Conservation (phyloP, 1,140 invertebrate genomes). For the Bicyclus anynana region DNA sequence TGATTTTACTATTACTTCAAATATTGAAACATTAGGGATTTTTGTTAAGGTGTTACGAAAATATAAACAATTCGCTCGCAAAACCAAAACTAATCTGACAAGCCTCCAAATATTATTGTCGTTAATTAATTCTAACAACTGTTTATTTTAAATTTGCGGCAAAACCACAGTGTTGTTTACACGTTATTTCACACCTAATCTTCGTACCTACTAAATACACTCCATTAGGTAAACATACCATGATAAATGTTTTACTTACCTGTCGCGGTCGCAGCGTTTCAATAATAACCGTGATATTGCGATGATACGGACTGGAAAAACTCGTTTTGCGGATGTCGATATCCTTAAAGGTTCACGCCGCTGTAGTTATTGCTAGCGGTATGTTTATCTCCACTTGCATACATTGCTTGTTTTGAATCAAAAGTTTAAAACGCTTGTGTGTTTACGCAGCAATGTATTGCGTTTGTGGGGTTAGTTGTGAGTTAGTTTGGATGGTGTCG, state of each 20-base stretch:
- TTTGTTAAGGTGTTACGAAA: too few species aligned
- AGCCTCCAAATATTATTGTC: not conserved
- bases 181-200: slow-evolving; percentile 21
- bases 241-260: slow-evolving; percentile 73
- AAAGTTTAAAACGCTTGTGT: not conserved
- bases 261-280: slow-evolving; percentile 68
- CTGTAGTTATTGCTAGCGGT: slow-evolving; percentile 13
- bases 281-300: slow-evolving; percentile 76
- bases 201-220: slow-evolving; percentile 15
- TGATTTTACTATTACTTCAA: too few species aligned
- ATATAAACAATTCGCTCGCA: too few species aligned
- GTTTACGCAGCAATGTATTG: slow-evolving; percentile 11
- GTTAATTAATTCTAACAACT: not conserved
- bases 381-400: not conserved
- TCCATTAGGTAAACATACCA: slow-evolving; percentile 59
- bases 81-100: too few species aligned
- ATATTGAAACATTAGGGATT: too few species aligned
- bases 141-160: not conserved
- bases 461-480: slow-evolving; percentile 2
- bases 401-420: slow-evolving; percentile 1
- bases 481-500: slow-evolving; percentile 12
- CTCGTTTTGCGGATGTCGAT: slow-evolving; percentile 73
- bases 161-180: slow-evolving; percentile 11
- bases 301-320: slow-evolving; percentile 76
- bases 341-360: slow-evolving; percentile 63